These are phyloP conservation scores for Callionymus lyra DNA, from an alignment of 2,113 vertebrate genomes.

Conservation along the genomic window DNA sequence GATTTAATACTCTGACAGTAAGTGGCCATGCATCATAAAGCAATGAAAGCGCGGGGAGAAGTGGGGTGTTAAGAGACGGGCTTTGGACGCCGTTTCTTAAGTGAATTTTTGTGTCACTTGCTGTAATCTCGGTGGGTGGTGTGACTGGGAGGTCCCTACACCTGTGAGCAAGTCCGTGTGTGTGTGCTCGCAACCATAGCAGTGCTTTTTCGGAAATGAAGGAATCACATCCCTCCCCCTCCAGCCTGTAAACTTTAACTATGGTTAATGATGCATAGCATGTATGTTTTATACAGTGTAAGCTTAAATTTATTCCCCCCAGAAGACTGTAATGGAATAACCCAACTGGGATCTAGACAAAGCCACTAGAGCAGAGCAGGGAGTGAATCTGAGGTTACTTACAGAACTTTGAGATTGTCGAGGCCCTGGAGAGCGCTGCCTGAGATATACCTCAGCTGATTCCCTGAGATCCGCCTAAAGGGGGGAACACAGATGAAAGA, in stretches of 20 bases:
- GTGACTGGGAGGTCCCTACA: conserved; percentile 45
- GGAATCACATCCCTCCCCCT: conserved; percentile 29
- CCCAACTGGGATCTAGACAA: conserved; percentile 18
- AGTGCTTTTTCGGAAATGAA: conserved; percentile 30
- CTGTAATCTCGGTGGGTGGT: conserved; percentile 43
- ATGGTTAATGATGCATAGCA: conserved; percentile 48
- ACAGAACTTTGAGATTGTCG: conserved; percentile 89
- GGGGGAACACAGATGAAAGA: conserved; percentile 25
- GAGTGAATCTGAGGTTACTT: conserved; percentile 57
- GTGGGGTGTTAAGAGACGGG: conserved; percentile 23
- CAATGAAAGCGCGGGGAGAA: conserved; percentile 22
- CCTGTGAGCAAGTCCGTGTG: conserved; percentile 27
- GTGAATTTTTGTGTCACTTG: conserved; percentile 32
- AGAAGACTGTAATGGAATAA: conserved; percentile 25
- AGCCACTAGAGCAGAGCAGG: conserved; percentile 8
- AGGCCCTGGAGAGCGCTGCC: conserved; percentile 80
- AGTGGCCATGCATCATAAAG: conserved; percentile 36
- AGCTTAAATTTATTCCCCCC: conserved; percentile 16
- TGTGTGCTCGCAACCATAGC: conserved; percentile 18
- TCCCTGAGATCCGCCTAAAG: conserved; percentile 86
- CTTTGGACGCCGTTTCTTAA: conserved; percentile 23
- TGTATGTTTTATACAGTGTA: conserved; percentile 46
- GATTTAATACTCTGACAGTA: conserved; percentile 36
- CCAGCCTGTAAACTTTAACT: conserved; percentile 56
- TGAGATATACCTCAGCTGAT: conserved; percentile 83